Conservation (phyloP, 2,797 vertebrate species). For the Enteromius viviparus region DNA sequence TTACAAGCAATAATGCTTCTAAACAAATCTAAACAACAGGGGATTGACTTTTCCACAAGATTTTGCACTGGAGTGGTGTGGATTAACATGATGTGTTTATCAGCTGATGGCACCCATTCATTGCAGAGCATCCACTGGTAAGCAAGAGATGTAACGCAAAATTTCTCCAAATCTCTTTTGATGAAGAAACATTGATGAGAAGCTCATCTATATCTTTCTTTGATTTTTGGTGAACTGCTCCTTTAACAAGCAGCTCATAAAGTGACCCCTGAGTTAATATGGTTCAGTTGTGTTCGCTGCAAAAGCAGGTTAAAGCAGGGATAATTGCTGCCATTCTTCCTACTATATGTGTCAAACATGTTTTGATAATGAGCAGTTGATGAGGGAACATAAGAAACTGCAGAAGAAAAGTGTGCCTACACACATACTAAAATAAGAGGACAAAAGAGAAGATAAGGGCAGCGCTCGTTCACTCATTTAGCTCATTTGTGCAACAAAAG, state of each 20-base stretch:
- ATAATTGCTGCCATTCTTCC: not conserved
- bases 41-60: not conserved
- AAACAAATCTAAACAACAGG: too few relatives aligned
- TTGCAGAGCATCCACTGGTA: not conserved
- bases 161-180: not conserved
- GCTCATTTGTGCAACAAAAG: constrained; percentile 40
- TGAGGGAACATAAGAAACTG: not conserved
- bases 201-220: not conserved
- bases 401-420: constrained; percentile 3
- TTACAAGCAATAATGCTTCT: too few relatives aligned
- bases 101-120: not conserved
- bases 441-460: constrained; percentile 13
- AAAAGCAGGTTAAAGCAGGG: not conserved
- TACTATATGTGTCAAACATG: constrained; percentile 14
- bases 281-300: not conserved
- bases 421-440: constrained; percentile 24
- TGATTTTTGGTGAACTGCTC: not conserved
- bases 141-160: not conserved
- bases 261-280: not conserved
- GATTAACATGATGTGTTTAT: not conserved
- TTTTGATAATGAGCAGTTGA: not conserved
- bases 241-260: not conserved
- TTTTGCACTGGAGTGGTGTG: not conserved
- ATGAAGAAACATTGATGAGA: not conserved
- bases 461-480: constrained; percentile 26